phyloP scores from a whole-genome alignment of 2,888 invertebrate genomes.

The Eristalis arbustorum region DNA sequence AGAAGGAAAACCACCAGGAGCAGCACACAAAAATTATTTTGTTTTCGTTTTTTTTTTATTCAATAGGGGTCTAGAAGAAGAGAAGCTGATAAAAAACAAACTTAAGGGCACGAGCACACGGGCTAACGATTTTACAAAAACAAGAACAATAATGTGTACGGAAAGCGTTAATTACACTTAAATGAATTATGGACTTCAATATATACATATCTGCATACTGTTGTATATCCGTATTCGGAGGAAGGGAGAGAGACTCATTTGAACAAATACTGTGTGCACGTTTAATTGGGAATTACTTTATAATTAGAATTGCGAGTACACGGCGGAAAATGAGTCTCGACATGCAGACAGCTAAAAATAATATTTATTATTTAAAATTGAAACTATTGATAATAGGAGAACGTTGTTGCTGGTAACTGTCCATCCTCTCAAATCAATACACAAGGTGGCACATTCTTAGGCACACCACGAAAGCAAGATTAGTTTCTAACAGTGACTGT shows the following conservation, averaged over 20 bases:
- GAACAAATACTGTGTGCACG: slow-evolving; percentile 23
- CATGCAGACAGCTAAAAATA: slow-evolving; percentile 62
- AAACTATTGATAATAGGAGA: slow-evolving; percentile 58
- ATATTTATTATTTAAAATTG: slow-evolving; percentile 63
- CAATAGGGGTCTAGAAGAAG: neutral
- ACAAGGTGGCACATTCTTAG: slow-evolving; percentile 18
- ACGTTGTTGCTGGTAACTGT: slow-evolving; percentile 5
- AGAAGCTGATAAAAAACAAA: neutral
- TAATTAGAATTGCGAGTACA: slow-evolving; percentile 55
- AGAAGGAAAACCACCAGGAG: neutral
- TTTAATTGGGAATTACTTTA: slow-evolving; percentile 64
- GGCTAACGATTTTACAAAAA: slow-evolving; percentile 52
- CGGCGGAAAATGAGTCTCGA: slow-evolving; percentile 39
- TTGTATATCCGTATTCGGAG: neutral
- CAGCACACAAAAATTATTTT: neutral
- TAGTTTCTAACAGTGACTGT: neutral
- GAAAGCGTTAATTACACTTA: slow-evolving; percentile 57
- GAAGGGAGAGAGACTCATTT: neutral
- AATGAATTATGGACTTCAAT: slow-evolving; percentile 1
- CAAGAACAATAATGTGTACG: slow-evolving; percentile 4
- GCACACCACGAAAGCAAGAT: no score
- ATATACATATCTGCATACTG: neutral
- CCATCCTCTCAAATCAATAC: slow-evolving; percentile 44
- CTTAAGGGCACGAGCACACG: slow-evolving; percentile 42
- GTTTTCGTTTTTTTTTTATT: no score